A percentile compares a stretch with the other conserved stretches of the same genome.
Conservation (phyloP, 2,888 invertebrate species). For the Polyommatus icarus region DNA sequence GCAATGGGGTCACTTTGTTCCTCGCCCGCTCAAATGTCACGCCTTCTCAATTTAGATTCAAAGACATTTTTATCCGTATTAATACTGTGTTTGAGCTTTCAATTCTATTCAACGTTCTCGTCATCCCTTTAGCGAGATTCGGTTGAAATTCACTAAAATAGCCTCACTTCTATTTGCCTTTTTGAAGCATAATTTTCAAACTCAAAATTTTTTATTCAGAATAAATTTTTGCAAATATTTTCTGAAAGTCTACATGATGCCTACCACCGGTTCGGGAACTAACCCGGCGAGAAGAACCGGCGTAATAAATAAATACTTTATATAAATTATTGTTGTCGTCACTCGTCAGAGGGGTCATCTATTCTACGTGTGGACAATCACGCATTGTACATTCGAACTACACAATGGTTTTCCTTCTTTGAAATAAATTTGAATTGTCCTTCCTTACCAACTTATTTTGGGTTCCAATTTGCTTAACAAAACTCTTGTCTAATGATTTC, state of each 20-base stretch:
- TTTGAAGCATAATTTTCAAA: too few species aligned
- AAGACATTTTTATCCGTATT: constrained; percentile 1
- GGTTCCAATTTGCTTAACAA: not conserved
- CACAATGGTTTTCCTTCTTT: not conserved
- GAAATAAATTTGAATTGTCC: not conserved
- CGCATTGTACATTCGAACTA: not conserved
- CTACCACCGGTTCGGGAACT: too few species aligned
- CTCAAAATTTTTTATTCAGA: too few species aligned
- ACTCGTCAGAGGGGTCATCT: not conserved
- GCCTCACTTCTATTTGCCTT: too few species aligned
- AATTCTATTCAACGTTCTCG: not conserved
- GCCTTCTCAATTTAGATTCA: constrained; percentile 27
- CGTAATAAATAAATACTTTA: too few species aligned
- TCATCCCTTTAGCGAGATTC: not conserved
- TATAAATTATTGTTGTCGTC: too few species aligned
- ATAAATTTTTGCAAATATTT: too few species aligned
- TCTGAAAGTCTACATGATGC: too few species aligned
- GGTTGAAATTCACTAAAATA: not conserved
- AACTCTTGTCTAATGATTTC: too few species aligned
- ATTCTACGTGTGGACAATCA: not conserved
- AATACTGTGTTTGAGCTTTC: not conserved
- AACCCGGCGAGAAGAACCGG: too few species aligned
- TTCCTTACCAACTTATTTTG: not conserved
- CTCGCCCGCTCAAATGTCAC: constrained; percentile 33
- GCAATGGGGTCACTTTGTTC: constrained; percentile 20